Evolutionary conservation across 2,888 invertebrate species (phyloP).

Genomic region (Heteropelma amictum): DNA sequence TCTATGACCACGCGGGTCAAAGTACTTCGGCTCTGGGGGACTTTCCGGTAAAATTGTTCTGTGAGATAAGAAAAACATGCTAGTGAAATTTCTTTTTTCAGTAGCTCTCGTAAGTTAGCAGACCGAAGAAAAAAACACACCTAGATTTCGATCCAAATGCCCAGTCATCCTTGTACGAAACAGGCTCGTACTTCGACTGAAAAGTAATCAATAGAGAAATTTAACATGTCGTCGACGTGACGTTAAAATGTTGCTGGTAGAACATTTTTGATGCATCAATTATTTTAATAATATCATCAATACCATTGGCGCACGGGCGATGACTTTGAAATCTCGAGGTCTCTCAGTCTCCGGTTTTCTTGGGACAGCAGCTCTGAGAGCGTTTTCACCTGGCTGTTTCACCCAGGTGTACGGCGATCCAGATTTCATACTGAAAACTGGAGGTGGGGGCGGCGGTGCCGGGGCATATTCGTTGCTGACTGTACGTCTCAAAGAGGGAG

Average conservation of each 20-base stretch:
- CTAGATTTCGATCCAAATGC: slow-evolving; percentile 70
- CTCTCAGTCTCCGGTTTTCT: slow-evolving; percentile 66
- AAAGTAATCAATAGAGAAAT: slow-evolving; percentile 15
- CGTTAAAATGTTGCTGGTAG: too few species aligned
- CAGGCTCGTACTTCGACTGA: slow-evolving; percentile 64
- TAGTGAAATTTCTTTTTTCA: not conserved
- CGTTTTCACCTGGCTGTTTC: slow-evolving; percentile 64
- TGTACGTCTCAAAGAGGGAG: slow-evolving; percentile 71
- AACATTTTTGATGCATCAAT: not conserved
- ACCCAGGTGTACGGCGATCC: slow-evolving; percentile 74
- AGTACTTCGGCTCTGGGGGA: slow-evolving; percentile 68
- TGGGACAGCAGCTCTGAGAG: slow-evolving; percentile 54
- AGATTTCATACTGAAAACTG: slow-evolving; percentile 73
- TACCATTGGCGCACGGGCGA: slow-evolving; percentile 68
- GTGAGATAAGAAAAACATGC: not conserved
- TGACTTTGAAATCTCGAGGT: slow-evolving; percentile 71
- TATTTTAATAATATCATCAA: too few species aligned
- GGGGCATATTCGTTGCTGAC: slow-evolving; percentile 76
- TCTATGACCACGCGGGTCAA: slow-evolving; percentile 68
- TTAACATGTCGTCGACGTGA: not conserved
- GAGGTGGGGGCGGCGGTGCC: slow-evolving; percentile 73
- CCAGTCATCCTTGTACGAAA: slow-evolving; percentile 71
- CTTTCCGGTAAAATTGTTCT: slow-evolving; percentile 72
- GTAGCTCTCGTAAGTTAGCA: not conserved
- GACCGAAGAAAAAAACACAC: slow-evolving; percentile 55